Evolutionary conservation across 2,113 vertebrate species (phyloP), one percentile per base, ranked within the genome.

Genomic region (Colossoma macropomum): DNA sequence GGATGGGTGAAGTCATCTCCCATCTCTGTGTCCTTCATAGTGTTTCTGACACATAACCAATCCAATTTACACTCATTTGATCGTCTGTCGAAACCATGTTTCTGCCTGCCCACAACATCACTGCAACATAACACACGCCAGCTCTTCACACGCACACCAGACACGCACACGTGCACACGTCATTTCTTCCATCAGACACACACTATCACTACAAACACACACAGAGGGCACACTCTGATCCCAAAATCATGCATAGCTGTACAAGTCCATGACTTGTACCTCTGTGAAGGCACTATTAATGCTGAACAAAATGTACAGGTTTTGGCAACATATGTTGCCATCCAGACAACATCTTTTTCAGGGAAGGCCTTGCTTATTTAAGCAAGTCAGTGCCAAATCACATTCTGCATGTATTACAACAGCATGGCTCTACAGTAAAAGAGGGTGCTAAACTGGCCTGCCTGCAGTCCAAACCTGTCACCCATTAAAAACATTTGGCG

Each of bases 41-140:
- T 41, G 68, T 71, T 45, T 82, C 65, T 30, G 25, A 62, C 69
- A 80, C 75, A 69, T 69, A 68, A 59, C 23, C 62, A 76, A 69
- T 50, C 50, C 80, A 76, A 82, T 82, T 82, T 68, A 76, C 80
- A 82, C 73, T 82, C 72, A 45, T 82, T 56, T 75, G 16, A 34
- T 48, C 9, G 27, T 48, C 48, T 56, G 54, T 21, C 8, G 48
- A 59, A 32, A 62, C 28, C 60, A 11, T 76, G 80, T 82, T 82
- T 28, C 62, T 82, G 63, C 80, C 63, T 76, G 80, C 80, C 80
- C 80, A 56, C 23, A 66, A 41, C 23, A 52, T 48, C 38, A 16
- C 30, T 5, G 48, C 13, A 48, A 3, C 11, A 23, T 45, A 27
- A 62, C 23, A 48, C 72, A 13, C 80, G 10, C 27, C 56, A 30